Conservation (phyloP, 64 coral and sea anemone genomes). For the Cladopsammia gracilis region DNA sequence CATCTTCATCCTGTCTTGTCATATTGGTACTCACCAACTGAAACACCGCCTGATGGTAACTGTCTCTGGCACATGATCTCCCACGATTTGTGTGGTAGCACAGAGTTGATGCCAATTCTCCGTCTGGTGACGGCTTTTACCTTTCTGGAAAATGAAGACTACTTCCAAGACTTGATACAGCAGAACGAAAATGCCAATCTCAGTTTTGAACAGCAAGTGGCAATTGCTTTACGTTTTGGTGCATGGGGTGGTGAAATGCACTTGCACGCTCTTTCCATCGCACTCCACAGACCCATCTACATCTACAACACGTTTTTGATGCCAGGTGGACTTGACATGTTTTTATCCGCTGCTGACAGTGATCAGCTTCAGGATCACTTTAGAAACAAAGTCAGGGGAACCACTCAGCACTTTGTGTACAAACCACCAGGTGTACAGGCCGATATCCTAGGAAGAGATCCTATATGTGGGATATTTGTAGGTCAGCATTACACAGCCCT, state of each 20-base stretch:
- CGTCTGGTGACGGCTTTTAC: neutral
- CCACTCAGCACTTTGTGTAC: neutral
- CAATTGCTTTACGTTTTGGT: neutral
- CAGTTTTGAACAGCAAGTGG: neutral
- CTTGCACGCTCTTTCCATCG: neutral
- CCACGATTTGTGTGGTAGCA: neutral
- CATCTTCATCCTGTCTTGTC: too few relatives aligned
- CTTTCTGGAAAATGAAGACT: neutral
- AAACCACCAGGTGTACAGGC: neutral
- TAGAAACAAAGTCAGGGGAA: neutral
- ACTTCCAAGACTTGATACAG: too few relatives aligned
- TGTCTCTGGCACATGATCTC: neutral
- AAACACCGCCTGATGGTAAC: neutral
- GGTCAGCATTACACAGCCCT: neutral
- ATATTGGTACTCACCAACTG: neutral
- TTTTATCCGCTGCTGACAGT: neutral
- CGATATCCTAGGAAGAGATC: neutral
- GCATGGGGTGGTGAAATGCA: neutral
- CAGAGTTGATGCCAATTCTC: neutral
- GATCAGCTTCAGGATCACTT: neutral
- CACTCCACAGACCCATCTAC: conserved; percentile 2
- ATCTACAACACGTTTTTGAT: neutral
- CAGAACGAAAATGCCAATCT: too few relatives aligned
- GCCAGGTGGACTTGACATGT: neutral
- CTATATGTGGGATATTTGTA: neutral